Percentiles rank a stretch among this genome's conserved stretches.
Conservation (phyloP, 2,797 vertebrate species). For the Arnoldichthys spilopterus region DNA sequence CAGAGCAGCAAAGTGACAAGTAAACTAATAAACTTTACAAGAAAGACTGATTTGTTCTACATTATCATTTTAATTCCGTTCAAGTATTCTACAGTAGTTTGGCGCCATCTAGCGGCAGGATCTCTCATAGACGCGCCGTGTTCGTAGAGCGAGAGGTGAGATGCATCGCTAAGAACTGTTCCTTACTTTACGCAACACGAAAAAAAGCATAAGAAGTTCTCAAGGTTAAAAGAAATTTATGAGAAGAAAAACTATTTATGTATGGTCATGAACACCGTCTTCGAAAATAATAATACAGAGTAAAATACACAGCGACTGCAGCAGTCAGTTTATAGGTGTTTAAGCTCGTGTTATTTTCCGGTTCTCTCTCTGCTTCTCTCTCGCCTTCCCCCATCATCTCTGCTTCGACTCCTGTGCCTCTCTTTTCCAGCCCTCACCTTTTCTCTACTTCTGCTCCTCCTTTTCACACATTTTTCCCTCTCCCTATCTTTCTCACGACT, state of each 20-base stretch:
- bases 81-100: constrained; percentile 17
- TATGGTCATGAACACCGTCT: constrained; percentile 35
- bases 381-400: not conserved
- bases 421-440: constrained; percentile 14
- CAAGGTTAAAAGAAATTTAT: not conserved
- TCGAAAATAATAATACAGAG: not conserved
- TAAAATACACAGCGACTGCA: not conserved
- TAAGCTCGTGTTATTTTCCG: constrained; percentile 54
- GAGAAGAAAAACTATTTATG: not conserved
- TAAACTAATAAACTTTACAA: not conserved
- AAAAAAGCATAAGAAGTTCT: not conserved
- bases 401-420: constrained; percentile 9
- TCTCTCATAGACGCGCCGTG: not conserved
- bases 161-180: constrained; percentile 41
- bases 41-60: not conserved
- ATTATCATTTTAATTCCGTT: not conserved
- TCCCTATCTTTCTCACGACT: constrained; percentile 32
- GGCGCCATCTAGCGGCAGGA: constrained; percentile 49
- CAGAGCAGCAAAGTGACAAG: not conserved
- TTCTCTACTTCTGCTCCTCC: constrained; percentile 47
- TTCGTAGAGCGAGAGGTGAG: not conserved
- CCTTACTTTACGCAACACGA: not conserved
- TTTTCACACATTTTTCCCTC: constrained; percentile 26
- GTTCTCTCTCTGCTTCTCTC: constrained; percentile 23
- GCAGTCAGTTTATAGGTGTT: too few species aligned